phyloP scores from a whole-genome alignment of 2,797 vertebrate genomes.

The Leptatherina wallacei region DNA sequence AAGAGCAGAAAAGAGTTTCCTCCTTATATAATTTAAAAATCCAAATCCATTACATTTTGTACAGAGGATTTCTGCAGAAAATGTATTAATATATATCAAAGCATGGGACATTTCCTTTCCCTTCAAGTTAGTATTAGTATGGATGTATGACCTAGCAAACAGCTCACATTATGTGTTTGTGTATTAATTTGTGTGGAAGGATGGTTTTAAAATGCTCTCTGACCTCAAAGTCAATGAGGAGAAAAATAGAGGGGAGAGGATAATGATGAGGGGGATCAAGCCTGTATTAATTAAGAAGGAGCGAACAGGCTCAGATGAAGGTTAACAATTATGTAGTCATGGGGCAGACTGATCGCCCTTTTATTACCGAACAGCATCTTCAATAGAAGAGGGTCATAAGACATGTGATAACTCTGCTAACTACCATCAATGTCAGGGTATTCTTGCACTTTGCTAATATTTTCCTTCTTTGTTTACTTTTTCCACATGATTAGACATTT shows the following conservation, averaged over 20 bases:
- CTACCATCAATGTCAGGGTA: background rate
- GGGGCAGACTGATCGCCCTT: conserved; percentile 17
- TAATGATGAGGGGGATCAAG: conserved; percentile 38
- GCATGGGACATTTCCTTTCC: background rate
- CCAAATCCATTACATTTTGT: conserved; percentile 16
- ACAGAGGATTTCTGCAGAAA: background rate
- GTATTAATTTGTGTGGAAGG: conserved; percentile 4
- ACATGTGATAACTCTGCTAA: conserved; percentile 5
- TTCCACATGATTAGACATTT: background rate
- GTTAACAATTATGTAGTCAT: conserved; percentile 41
- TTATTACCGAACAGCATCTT: conserved; percentile 7
- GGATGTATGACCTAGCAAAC: conserved; percentile 6
- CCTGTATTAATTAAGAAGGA: conserved; percentile 49
- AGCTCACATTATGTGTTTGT: conserved; percentile 5
- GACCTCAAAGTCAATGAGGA: conserved; percentile 37
- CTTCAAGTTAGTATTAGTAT: background rate
- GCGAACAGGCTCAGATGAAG: conserved; percentile 37
- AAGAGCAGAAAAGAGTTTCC: background rate
- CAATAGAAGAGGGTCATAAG: conserved; percentile 4
- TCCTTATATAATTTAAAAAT: conserved; percentile 6
- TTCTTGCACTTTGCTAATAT: no score
- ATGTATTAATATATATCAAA: background rate
- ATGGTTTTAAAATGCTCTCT: conserved; percentile 5
- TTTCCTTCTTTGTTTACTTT: background rate
- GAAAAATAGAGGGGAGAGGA: conserved; percentile 19